Base-by-base conservation (phyloP, 92 coral and sea anemone species). In the Phenganax subtilis region DNA sequence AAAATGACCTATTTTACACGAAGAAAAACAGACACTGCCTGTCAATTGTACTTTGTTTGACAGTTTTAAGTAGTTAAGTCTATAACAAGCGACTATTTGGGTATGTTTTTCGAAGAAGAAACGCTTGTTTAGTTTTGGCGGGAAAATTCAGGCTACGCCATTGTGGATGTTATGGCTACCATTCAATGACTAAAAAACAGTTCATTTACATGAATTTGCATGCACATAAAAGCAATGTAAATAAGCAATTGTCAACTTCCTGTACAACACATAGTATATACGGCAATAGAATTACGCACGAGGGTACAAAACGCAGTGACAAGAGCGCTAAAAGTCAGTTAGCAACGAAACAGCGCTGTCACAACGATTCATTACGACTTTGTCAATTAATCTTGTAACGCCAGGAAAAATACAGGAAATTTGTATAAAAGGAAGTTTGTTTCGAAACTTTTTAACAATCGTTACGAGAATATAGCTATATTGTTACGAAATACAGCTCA, bases 201-300 rank as follows among this genome's bases (percentile, higher is more conserved):
- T 29, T 75, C 80, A 75, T 75, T 59, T 75, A 65, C 80, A 75
- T 75, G 30, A 10, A 54, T 75, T 59, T 75, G 80, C 80, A 75
- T 75, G 30, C 17, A 54, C 61, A 73, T 65, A 75, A 55, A 55
- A 53, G 9, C 62, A 54, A 56, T 68, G 66, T 57, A 75, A 75
- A 75, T 55, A 75, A 27, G 64, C 15, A 12, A 75, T 28, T 55
- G 11, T 17, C 80, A 55, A 57, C 80, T 75, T 75, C 80, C 80
- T 54, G 80, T 68, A 68, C 31, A 68, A 12, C 31, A n/a, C 37
- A 53, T 68, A 68, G 72, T 66, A 66, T 9, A 5, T 9, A 29
- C 20, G 72, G 16, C 47, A 37, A 37, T 37, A 11, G 37, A 29
- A 68, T n/a, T 68, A 30, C 54, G n/a, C 16, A 53, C 52, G 73